These are phyloP conservation scores for Drosophila borborema DNA, from an alignment of 2,888 invertebrate genomes.

Conservation along the genomic window DNA sequence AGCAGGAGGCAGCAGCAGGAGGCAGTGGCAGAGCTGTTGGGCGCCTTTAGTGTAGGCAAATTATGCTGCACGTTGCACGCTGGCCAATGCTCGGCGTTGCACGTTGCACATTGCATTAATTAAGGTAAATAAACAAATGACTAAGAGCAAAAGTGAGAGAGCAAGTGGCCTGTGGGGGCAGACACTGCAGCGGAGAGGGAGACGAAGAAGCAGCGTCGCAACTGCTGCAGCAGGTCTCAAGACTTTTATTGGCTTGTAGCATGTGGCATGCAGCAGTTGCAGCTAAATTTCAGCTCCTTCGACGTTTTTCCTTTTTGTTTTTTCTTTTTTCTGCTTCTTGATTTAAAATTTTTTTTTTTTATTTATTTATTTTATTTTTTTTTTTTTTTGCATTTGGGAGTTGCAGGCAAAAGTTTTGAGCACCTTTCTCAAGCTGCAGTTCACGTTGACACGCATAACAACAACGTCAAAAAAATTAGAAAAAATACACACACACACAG, in stretches of 20 bases:
- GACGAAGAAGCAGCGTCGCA: slow-evolving; percentile 15
- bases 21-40: not conserved
- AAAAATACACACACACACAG: slow-evolving; percentile 15
- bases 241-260: slow-evolving; percentile 24
- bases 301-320: not conserved
- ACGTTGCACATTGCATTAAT: slow-evolving; percentile 61
- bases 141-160: not conserved
- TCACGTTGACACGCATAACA: slow-evolving; percentile 63
- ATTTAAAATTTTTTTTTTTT: not conserved
- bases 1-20: not conserved
- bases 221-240: slow-evolving; percentile 37
- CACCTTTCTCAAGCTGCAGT: slow-evolving; percentile 55
- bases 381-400: slow-evolving; percentile 7
- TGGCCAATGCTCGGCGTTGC: slow-evolving; percentile 3
- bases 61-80: slow-evolving; percentile 56
- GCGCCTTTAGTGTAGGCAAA: slow-evolving; percentile 46
- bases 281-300: not conserved
- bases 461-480: slow-evolving; percentile 21
- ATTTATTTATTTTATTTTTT: not conserved
- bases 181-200: slow-evolving; percentile 30
- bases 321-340: not conserved
- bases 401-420: slow-evolving; percentile 36
- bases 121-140: slow-evolving; percentile 77
- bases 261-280: slow-evolving; percentile 25
- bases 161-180: not conserved